A percentile compares a stretch with the other conserved stretches of the same genome.
phyloP scores from a whole-genome alignment of 2,888 invertebrate species.

The Tethea ocularis region DNA sequence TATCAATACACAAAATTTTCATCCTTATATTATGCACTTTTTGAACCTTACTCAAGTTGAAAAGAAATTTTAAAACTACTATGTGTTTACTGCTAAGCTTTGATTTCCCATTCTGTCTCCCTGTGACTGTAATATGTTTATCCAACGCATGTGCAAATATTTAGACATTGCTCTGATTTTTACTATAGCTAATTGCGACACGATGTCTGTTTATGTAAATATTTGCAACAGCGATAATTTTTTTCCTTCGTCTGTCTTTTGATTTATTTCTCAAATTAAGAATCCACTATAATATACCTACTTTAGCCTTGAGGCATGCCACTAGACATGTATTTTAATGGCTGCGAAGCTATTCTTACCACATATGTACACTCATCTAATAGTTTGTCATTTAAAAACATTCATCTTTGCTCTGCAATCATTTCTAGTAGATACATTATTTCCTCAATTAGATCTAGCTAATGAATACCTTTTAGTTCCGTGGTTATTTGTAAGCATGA shows the following conservation, averaged over 20 bases:
- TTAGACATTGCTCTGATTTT: slow-evolving; percentile 21
- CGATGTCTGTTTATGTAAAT: slow-evolving; percentile 17
- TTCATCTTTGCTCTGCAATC: slow-evolving; percentile 31
- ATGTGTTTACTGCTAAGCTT: slow-evolving; percentile 12
- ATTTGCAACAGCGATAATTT: slow-evolving; percentile 28
- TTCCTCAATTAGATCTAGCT: slow-evolving; percentile 65
- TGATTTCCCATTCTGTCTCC: slow-evolving; percentile 15
- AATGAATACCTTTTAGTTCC: slow-evolving; percentile 28
- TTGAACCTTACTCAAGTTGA: slow-evolving; percentile 61
- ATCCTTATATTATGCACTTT: slow-evolving; percentile 35
- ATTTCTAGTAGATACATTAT: slow-evolving; percentile 38
- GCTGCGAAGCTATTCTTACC: slow-evolving; percentile 20
- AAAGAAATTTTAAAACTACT: slow-evolving; percentile 47
- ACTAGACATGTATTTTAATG: slow-evolving; percentile 19
- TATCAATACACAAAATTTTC: slow-evolving; percentile 31
- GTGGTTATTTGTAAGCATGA: slow-evolving; percentile 38
- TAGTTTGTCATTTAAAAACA: slow-evolving; percentile 16
- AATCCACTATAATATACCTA: slow-evolving; percentile 17
- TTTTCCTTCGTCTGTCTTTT: slow-evolving; percentile 17
- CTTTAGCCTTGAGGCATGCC: slow-evolving; percentile 32
- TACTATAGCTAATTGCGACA: slow-evolving; percentile 32
- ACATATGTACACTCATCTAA: slow-evolving; percentile 21
- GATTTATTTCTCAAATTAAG: not conserved
- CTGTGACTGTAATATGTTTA: slow-evolving; percentile 17
- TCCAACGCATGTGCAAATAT: slow-evolving; percentile 20